phyloP scores from a whole-genome alignment of 2,888 invertebrate genomes.

The Asteroscopus sphinx region DNA sequence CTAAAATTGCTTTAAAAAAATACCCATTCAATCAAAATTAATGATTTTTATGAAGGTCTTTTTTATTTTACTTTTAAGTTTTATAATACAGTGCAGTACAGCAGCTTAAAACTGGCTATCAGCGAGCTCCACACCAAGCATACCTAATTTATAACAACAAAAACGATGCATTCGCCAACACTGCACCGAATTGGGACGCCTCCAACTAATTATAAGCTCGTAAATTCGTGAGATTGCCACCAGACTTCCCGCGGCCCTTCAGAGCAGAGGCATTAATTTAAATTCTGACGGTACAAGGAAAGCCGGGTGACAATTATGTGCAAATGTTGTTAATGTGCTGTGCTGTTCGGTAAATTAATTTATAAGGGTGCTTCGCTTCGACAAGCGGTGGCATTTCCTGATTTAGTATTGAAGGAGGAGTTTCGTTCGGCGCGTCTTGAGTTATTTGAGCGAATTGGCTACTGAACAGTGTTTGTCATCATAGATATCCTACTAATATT shows the following conservation, averaged over 20 bases:
- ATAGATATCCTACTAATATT: no score
- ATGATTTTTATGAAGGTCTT: no score
- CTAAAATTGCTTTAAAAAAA: no score
- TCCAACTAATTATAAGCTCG: constrained; percentile 79
- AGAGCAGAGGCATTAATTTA: constrained; percentile 63
- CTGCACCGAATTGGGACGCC: constrained; percentile 71
- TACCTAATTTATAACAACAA: constrained; percentile 37
- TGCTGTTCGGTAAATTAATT: constrained; percentile 46
- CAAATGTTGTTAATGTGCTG: constrained; percentile 54
- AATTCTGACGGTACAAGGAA: constrained; percentile 64
- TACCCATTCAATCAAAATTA: no score
- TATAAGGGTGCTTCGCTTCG: constrained; percentile 27
- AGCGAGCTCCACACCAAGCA: constrained; percentile 26
- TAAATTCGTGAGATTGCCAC: constrained; percentile 68
- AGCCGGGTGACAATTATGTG: constrained; percentile 59
- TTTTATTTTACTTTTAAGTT: no score
- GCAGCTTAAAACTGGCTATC: background rate
- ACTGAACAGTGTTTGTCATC: no score
- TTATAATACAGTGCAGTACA: no score
- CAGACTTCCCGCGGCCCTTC: constrained; percentile 65
- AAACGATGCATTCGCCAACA: constrained; percentile 58
- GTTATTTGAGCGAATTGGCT: background rate
- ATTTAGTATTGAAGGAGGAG: constrained; percentile 24
- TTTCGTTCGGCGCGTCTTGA: background rate
- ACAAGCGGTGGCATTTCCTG: constrained; percentile 38